These are phyloP conservation scores for Phrynocephalus versicolor DNA, from an alignment of 2,113 vertebrate species.

Conservation along the genomic window DNA sequence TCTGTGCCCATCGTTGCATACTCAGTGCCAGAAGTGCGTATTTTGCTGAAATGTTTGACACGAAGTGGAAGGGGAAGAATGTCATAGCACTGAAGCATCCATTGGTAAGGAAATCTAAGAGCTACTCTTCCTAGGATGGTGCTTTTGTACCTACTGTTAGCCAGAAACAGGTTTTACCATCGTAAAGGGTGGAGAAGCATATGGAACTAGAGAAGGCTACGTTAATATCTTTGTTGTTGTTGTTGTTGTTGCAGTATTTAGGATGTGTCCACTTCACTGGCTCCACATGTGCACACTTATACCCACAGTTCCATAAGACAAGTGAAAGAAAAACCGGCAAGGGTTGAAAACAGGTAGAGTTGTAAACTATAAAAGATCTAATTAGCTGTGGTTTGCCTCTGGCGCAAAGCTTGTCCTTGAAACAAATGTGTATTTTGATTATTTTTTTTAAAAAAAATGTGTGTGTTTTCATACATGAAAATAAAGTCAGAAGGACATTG, in stretches of 20 bases:
- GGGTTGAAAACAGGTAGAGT: neutral
- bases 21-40: slow-evolving; percentile 90
- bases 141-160: slow-evolving; percentile 1
- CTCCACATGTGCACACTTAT: neutral
- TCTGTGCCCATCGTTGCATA: slow-evolving; percentile 87
- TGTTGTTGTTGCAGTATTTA: neutral
- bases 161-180: neutral
- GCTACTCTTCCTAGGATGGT: neutral
- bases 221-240: neutral
- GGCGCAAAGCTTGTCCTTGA: neutral
- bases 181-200: neutral
- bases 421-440: neutral
- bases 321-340: neutral
- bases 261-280: neutral
- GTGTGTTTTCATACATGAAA: neutral
- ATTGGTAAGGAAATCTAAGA: slow-evolving; percentile 77
- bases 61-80: slow-evolving; percentile 92
- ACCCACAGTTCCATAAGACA: neutral
- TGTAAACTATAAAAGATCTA: neutral
- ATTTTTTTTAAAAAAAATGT: neutral
- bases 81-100: slow-evolving; percentile 91
- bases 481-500: slow-evolving; percentile 6
- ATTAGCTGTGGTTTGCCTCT: neutral
- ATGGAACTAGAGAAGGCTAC: neutral
- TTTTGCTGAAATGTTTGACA: slow-evolving; percentile 94